These are phyloP conservation scores for Tineola bisselliella DNA, from an alignment of 2,888 invertebrate genomes.

Conservation along the genomic window DNA sequence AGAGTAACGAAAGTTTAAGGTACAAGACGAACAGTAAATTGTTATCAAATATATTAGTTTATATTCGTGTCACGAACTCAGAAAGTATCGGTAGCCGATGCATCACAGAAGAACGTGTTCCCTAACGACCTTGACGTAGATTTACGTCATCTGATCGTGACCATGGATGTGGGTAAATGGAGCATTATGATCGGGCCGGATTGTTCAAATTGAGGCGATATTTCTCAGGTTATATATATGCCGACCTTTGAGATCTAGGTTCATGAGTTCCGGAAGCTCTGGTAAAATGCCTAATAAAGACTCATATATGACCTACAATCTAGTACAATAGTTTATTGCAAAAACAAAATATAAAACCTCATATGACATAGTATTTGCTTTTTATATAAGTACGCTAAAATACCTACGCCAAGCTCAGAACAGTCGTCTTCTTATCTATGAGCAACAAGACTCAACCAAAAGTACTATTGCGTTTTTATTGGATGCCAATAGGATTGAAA, in stretches of 20 bases:
- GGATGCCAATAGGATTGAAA: conserved; percentile 8
- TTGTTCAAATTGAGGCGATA: background rate
- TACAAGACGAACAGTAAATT: background rate
- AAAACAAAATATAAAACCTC: no score
- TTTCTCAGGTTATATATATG: background rate
- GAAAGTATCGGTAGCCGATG: conserved; percentile 6
- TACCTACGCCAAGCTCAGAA: background rate
- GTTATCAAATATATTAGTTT: background rate
- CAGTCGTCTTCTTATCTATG: background rate
- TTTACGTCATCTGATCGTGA: conserved; percentile 29
- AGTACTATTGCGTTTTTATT: conserved; percentile 10
- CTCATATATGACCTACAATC: no score
- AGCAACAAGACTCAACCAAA: background rate
- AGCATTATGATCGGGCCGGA: background rate
- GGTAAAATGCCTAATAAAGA: no score
- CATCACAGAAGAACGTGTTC: conserved; percentile 22
- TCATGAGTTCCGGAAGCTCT: no score
- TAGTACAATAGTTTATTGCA: no score
- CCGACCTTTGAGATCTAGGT: no score
- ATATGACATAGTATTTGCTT: no score
- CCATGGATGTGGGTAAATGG: conserved; percentile 11
- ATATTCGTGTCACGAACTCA: conserved; percentile 3
- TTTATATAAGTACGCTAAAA: no score
- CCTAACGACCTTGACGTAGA: conserved; percentile 40
- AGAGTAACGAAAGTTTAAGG: background rate